Base-by-base conservation (phyloP, 2,113 vertebrate species). In the Tetraodon nigroviridis region DNA sequence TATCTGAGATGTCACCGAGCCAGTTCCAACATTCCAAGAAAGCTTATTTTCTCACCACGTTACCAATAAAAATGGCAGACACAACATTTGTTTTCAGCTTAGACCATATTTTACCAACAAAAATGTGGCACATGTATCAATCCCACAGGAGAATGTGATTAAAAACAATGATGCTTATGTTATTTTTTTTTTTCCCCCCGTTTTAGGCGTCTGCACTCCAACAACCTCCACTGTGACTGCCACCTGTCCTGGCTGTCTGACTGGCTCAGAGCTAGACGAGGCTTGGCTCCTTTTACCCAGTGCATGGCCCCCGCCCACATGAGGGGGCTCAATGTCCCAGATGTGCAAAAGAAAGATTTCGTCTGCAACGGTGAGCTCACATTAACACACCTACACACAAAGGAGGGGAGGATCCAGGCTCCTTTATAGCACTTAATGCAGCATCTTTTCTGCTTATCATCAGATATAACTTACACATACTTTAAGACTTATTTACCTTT, bases 221-320 rank as follows among this genome's bases (percentile, higher is more conserved):
- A 99, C 87, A 93, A 92, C 76, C 92, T 98, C 78, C 91, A 93
- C 87, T 99, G 97, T 13, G 96, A 99, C 90, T 99, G 97, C 72
- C 94, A 96, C 90, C 89, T 99, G 86, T 93, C 95, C 58, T 99
- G 97, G 97, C 94, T 99, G 47, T 98, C 96, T 0, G 97, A 98
- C 60, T 99, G 97, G 97, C 89, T 99, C 80, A 89, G 95, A 22
- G 95, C 96, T 82, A 80, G 97, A 20, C 91, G 92, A 51, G 92
- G 93, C 0, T 78, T 99, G 56, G 97, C 96, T 58, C 97, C 95
- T 78, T 99, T 98, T 87, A 98, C 97, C 7, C 95, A 98, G 76
- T 99, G 97, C 89, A 93, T 98, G 92, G 92, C 93, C 15, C 97
- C 97, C 0, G 93, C 94, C 69, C 90, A 92, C 84, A 92, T 99